Percentiles rank a stretch among this genome's conserved stretches.
Conservation (phyloP, 1,140 invertebrate species). For the Ostrea denselamellosa region DNA sequence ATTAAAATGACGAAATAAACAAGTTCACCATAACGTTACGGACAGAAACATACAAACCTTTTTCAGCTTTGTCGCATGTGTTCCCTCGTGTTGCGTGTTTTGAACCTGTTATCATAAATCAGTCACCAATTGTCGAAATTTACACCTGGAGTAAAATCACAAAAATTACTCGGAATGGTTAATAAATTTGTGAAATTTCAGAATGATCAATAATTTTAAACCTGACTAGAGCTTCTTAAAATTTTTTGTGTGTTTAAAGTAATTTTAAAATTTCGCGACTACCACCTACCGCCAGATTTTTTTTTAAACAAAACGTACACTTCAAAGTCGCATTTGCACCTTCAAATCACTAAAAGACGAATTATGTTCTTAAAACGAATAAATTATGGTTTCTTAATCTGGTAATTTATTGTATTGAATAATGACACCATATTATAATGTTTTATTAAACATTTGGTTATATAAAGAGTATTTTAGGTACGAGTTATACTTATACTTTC, state of each 20-base stretch:
- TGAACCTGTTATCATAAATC: background rate
- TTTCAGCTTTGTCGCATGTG: background rate
- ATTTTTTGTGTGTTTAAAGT: background rate
- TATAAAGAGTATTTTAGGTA: background rate
- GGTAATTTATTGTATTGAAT: background rate
- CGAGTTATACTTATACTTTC: background rate
- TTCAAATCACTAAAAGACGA: background rate
- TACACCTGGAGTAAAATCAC: too few species aligned
- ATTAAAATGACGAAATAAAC: too few species aligned
- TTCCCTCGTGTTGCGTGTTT: constrained; percentile 13
- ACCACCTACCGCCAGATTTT: background rate
- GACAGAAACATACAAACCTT: background rate
- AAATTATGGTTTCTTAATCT: too few species aligned
- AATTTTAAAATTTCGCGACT: background rate
- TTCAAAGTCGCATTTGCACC: background rate
- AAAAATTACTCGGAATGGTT: too few species aligned
- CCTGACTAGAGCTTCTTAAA: background rate
- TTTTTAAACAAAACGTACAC: background rate
- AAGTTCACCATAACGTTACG: too few species aligned
- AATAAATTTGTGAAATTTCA: too few species aligned
- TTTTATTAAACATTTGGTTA: background rate
- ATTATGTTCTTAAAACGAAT: background rate
- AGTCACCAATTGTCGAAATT: too few species aligned
- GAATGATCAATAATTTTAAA: too few species aligned
- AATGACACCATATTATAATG: background rate